Evolutionary conservation across 1,140 invertebrate species (phyloP).

Genomic region (Anagrus nilaparvatae): DNA sequence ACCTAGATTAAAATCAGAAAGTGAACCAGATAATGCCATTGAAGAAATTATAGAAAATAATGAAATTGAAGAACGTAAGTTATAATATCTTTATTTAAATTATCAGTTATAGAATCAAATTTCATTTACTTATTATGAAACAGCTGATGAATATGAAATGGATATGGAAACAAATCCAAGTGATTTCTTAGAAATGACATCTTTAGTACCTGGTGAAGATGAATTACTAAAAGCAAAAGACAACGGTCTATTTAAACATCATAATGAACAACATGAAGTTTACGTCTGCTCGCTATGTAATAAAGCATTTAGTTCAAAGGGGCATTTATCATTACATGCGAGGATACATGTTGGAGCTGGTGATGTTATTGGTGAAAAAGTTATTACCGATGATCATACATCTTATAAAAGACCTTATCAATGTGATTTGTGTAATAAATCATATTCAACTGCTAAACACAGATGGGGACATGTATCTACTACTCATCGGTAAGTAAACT

Average conservation of each 20-base stretch:
- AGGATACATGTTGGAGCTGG: slow-evolving; percentile 40
- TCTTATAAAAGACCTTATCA: slow-evolving; percentile 42
- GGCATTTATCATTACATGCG: slow-evolving; percentile 42
- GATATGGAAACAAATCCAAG: slow-evolving; percentile 42
- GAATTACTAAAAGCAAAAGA: slow-evolving; percentile 14
- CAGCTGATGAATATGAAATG: slow-evolving; percentile 40
- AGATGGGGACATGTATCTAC: slow-evolving; percentile 46
- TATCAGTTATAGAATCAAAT: too few species aligned
- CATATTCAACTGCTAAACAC: slow-evolving; percentile 45
- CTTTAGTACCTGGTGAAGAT: slow-evolving; percentile 12
- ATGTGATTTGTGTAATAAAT: slow-evolving; percentile 45
- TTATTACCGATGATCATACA: slow-evolving; percentile 40
- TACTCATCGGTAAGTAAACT: slow-evolving; percentile 31
- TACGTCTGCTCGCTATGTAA: slow-evolving; percentile 43
- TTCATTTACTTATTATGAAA: not conserved
- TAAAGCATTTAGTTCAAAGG: slow-evolving; percentile 44
- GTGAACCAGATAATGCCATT: slow-evolving; percentile 34
- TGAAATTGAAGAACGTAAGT: slow-evolving; percentile 35
- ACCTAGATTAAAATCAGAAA: slow-evolving; percentile 38
- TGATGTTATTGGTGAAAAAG: slow-evolving; percentile 39
- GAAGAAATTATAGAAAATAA: slow-evolving; percentile 35
- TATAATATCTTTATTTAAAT: not conserved
- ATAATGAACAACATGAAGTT: slow-evolving; percentile 39
- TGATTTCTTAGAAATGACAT: slow-evolving; percentile 22
- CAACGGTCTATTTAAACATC: slow-evolving; percentile 26